Percentiles rank a stretch among this genome's conserved stretches.
These are phyloP conservation scores for Drosophila hydei DNA, from an alignment of 1,140 invertebrate genomes.

Conservation along the genomic window DNA sequence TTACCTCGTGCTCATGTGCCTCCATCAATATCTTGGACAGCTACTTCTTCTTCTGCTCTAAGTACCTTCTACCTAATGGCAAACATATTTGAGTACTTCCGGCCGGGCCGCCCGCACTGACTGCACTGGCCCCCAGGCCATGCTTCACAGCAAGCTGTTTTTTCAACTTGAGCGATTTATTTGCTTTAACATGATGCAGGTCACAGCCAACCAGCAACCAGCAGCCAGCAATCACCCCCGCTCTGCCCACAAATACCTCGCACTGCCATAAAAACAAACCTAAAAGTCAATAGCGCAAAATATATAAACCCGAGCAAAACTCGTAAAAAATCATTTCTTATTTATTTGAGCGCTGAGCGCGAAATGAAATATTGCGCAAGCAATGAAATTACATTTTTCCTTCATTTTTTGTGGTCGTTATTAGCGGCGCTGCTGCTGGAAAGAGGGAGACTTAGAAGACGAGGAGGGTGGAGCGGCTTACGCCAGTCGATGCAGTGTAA, in stretches of 20 bases:
- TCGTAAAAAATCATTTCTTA: conserved; percentile 76
- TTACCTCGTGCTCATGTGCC: not conserved
- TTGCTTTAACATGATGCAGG: conserved; percentile 64
- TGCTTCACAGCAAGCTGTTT: conserved; percentile 30
- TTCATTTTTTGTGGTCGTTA: conserved; percentile 37
- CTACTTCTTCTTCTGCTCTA: conserved; percentile 26
- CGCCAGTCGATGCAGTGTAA: conserved; percentile 34
- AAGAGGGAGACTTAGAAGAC: not conserved
- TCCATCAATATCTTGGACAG: conserved; percentile 26
- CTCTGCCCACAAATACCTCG: not conserved
- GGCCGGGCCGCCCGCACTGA: no score
- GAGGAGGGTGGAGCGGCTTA: conserved; percentile 5
- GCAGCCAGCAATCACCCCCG: no score
- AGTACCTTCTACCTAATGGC: conserved; percentile 44
- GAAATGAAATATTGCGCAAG: conserved; percentile 78
- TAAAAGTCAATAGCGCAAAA: conserved; percentile 67
- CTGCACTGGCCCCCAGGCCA: no score
- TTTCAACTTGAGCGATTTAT: conserved; percentile 71
- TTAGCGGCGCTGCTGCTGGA: conserved; percentile 30
- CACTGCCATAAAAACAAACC: conserved; percentile 52
- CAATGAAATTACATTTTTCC: conserved; percentile 68
- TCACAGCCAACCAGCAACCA: not conserved
- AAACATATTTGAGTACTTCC: conserved; percentile 51
- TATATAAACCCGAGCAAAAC: conserved; percentile 33
- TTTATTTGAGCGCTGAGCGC: conserved; percentile 72